Evolutionary conservation across 2,888 invertebrate species (phyloP), one percentile per base, ranked within the genome.

Genomic region (Rutpela maculata): DNA sequence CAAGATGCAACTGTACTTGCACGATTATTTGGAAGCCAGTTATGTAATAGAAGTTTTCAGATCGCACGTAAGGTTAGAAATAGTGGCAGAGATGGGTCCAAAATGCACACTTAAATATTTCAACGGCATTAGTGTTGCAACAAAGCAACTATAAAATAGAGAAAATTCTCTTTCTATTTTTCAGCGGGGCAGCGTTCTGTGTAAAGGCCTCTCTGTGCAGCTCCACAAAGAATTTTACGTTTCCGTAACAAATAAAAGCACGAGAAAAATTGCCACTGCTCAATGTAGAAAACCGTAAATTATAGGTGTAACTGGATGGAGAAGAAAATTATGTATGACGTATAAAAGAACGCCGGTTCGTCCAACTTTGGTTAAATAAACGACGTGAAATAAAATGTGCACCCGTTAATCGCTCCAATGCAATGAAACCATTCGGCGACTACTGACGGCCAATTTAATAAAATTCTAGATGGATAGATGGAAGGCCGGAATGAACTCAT

Each of bases 261-360:
- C 75, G 65, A 75, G 71, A 71, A 74, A 69, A 77, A 73, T 69
- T 67, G 75, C 78, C 66, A 59, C 18, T 67, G 73, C 71, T 71
- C 69, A 76, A 78, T 78, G 80, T 77, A 68, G 78, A 78, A 74
- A 76, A 68, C 75, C 78, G 74, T 80, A 80, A 80, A 78, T 80
- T 80, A 78, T 80, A 77, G 77, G 80, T 76, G 72, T 70, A 74
- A 70, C 68, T 74, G 76, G 43, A 60, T 74, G 76, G 43, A 60
- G 69, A 76, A 78, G 78, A 76, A 80, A 78, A 80, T 78, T 77
- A 80, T 78, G 80, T 78, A 78, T 80, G 78, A 76, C 78, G 78
- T 78, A 77, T 70, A 71, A 74, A 66, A 77, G 70, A 71, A 66
- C 63, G 15, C 18, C 67, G 22, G 67, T 56, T n/a, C 55, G 67